Conservation (phyloP, 2,888 invertebrate genomes). For the Hipparchia sbordonii region DNA sequence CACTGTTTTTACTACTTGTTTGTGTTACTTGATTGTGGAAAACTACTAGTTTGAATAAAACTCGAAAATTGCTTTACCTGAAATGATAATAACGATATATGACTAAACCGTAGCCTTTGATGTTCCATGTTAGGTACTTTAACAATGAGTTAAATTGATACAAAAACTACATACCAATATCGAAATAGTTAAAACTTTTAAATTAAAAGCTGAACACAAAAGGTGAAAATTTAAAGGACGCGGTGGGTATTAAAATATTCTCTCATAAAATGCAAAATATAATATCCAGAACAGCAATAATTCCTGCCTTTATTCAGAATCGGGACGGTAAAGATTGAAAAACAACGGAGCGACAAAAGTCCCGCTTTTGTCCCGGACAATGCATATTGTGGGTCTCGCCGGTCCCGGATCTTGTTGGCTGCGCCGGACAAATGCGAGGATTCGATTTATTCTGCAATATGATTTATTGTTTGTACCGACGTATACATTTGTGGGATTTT, state of each 20-base stretch:
- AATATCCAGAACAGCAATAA: slow-evolving; percentile 37
- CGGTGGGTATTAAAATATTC: slow-evolving; percentile 27
- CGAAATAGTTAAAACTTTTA: slow-evolving; percentile 11
- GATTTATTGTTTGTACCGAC: neutral
- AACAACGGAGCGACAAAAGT: slow-evolving; percentile 59
- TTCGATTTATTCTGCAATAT: slow-evolving; percentile 21
- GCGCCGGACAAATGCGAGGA: slow-evolving; percentile 18
- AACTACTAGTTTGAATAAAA: too few relatives aligned
- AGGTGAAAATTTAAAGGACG: slow-evolving; percentile 23
- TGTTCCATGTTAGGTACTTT: too few relatives aligned
- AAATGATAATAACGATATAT: too few relatives aligned
- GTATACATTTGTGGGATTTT: slow-evolving; percentile 1
- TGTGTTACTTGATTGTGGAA: too few relatives aligned
- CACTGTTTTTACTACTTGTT: too few relatives aligned
- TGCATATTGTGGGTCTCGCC: slow-evolving; percentile 49
- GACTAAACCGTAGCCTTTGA: too few relatives aligned
- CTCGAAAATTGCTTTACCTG: too few relatives aligned
- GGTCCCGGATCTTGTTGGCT: slow-evolving; percentile 11
- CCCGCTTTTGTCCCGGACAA: slow-evolving; percentile 57
- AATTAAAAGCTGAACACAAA: slow-evolving; percentile 27
- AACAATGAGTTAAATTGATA: too few relatives aligned
- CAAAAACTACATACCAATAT: neutral
- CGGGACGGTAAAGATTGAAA: slow-evolving; percentile 51
- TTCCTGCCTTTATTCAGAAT: slow-evolving; percentile 35
- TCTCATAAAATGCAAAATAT: slow-evolving; percentile 40